Base-by-base conservation (phyloP, 2,113 vertebrate species). In the Cepphus grylle region DNA sequence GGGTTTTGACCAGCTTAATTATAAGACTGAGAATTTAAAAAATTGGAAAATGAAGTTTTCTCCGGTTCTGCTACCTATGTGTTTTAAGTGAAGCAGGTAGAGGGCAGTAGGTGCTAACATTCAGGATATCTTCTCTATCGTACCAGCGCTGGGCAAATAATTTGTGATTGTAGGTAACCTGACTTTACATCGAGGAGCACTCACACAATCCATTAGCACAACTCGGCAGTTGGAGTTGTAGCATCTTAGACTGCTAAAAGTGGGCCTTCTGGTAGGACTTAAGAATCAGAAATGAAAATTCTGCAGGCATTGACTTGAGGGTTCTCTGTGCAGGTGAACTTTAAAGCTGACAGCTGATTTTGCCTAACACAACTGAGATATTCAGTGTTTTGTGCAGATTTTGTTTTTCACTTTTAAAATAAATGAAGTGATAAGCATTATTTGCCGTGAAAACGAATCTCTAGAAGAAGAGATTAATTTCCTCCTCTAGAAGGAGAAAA, bases 61-160 rank as follows among this genome's bases (percentile, higher is more conserved):
- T 43, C 23, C 7, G 21, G 3, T 76, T 93, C 72, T 89, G 43
- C 73, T 94, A 19, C 70, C 85, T 50, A 55, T 6, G 29, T 11
- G 1, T 94, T 91, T 91, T 89, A 69, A 70, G 20, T 43, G 58
- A 52, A 58, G 58, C 86, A 96, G 86, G 94, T 78, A 97, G 96
- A 97, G 91, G 93, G 95, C 91, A 93, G 91, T 73, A 97, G 85
- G 93, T 73, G 74, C 84, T 77, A 95, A 87, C 55, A 21, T 94
- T 96, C 87, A 40, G 38, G 18, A 5, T 85, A 23, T 53, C 55
- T 47, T 65, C 40, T 86, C 42, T n/a, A 2, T 30, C 36, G 7
- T 71, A 8, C 18, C 0, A 1, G 30, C 45, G 32, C 87, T 77
- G 71, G 29, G 23, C 38, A 73, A 72, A 81, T 42, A 2, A 2